Evolutionary conservation across 2,888 invertebrate species (phyloP).

Genomic region (Chloromyia formosa): DNA sequence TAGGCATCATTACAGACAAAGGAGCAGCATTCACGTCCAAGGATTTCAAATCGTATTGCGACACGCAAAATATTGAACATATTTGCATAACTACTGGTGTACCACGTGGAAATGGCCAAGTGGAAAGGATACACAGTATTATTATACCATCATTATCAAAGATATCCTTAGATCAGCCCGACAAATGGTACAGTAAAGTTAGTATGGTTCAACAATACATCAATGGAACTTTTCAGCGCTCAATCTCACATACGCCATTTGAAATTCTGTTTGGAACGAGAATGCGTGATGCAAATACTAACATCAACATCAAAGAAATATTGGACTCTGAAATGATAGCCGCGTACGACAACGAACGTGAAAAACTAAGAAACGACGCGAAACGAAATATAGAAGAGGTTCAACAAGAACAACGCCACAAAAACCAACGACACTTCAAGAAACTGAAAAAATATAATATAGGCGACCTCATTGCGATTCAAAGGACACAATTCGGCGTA

Average conservation of each 20-base stretch:
- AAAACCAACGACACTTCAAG: too few relatives aligned
- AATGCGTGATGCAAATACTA: not conserved
- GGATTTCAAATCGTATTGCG: not conserved
- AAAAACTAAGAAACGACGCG: not conserved
- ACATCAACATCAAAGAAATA: not conserved
- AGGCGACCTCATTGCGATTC: too few relatives aligned
- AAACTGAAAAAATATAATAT: too few relatives aligned
- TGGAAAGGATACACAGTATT: conserved; percentile 44
- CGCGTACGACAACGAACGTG: not conserved
- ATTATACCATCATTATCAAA: conserved; percentile 41
- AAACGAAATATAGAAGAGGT: not conserved
- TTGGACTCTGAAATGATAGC: not conserved
- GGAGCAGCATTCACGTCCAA: not conserved
- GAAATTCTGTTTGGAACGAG: not conserved
- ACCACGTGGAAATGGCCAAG: not conserved
- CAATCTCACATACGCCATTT: not conserved
- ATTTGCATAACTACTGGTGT: conserved; percentile 3
- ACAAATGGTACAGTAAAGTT: conserved; percentile 51
- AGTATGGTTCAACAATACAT: not conserved
- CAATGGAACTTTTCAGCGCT: too few relatives aligned
- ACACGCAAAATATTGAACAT: not conserved
- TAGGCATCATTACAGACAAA: not conserved
- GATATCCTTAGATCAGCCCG: conserved; percentile 33
- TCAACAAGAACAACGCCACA: too few relatives aligned
- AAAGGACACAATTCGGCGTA: too few relatives aligned